These are phyloP conservation scores for Oenanthe melanoleuca DNA, from an alignment of 2,113 vertebrate genomes.

Conservation along the genomic window DNA sequence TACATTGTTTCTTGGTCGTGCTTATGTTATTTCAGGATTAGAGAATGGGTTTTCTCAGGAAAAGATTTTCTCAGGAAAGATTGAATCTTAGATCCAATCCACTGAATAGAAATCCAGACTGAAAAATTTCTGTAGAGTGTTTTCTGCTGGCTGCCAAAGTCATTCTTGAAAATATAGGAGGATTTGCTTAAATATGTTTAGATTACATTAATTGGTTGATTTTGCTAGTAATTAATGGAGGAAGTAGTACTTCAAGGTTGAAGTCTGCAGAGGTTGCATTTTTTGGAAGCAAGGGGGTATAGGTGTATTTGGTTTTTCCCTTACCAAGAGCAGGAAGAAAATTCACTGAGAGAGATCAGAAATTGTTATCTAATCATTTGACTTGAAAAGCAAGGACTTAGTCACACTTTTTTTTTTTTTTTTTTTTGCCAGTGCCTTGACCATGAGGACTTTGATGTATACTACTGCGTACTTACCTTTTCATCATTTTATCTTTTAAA, in stretches of 20 bases:
- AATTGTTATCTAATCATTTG: not conserved
- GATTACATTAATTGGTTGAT: not conserved
- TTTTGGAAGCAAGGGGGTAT: not conserved
- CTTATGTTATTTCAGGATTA: not conserved
- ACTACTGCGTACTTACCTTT: not conserved
- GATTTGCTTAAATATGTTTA: not conserved
- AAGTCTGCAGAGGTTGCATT: not conserved
- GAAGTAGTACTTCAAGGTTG: not conserved
- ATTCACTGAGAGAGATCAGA: not conserved
- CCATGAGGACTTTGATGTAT: not conserved
- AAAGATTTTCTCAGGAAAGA: not conserved
- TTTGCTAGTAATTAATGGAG: not conserved
- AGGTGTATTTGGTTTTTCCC: not conserved
- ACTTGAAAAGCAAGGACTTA: not conserved
- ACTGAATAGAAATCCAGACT: not conserved
- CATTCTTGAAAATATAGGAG: not conserved
- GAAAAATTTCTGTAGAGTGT: not conserved
- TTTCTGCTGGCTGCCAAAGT: not conserved
- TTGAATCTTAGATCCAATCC: not conserved
- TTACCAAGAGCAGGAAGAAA: not conserved
- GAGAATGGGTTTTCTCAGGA: not conserved
- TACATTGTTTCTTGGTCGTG: not conserved
- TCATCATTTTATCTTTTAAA: not conserved
- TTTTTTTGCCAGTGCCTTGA: not conserved
- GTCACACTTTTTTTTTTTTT: not conserved